Percentiles rank a stretch among this genome's conserved stretches.
Evolutionary conservation across 1,140 invertebrate genomes (phyloP).

Genomic region (Steinernema khuongi): DNA sequence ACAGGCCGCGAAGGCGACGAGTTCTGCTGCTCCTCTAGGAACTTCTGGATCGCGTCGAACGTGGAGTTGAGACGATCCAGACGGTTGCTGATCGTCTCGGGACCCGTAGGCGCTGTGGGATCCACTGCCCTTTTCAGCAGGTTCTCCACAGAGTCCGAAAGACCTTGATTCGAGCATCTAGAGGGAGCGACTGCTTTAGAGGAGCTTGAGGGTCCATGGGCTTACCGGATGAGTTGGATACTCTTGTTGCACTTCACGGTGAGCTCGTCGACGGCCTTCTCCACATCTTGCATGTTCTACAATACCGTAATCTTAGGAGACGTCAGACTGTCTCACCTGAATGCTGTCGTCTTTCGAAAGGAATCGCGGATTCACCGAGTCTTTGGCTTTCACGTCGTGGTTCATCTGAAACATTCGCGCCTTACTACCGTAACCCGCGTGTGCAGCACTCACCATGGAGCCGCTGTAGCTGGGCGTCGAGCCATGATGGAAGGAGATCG

Average conservation of each 20-base stretch:
- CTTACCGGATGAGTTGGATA: constrained; percentile 36
- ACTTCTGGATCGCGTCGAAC: constrained; percentile 39
- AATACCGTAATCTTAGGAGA: constrained; percentile 13
- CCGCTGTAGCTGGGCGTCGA: constrained; percentile 1
- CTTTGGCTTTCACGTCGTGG: not conserved
- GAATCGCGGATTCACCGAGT: not conserved
- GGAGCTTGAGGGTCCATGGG: not conserved
- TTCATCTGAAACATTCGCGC: not conserved
- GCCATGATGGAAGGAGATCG: constrained; percentile 35
- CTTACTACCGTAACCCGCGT: not conserved
- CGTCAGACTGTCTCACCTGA: not conserved
- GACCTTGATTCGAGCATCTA: constrained; percentile 35
- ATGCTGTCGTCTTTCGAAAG: constrained; percentile 22
- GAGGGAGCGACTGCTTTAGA: not conserved
- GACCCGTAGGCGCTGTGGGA: constrained; percentile 21
- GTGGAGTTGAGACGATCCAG: constrained; percentile 32
- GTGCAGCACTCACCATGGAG: not conserved
- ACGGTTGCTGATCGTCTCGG: constrained; percentile 34
- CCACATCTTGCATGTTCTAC: constrained; percentile 11
- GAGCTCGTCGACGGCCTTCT: constrained; percentile 34
- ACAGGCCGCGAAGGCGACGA: not conserved
- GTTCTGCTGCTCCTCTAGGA: constrained; percentile 19
- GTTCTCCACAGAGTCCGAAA: constrained; percentile 39
- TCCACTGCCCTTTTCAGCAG: constrained; percentile 35
- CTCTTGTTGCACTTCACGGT: constrained; percentile 40